Base-by-base conservation (phyloP, 2,113 vertebrate genomes). In the Merops nubicus region DNA sequence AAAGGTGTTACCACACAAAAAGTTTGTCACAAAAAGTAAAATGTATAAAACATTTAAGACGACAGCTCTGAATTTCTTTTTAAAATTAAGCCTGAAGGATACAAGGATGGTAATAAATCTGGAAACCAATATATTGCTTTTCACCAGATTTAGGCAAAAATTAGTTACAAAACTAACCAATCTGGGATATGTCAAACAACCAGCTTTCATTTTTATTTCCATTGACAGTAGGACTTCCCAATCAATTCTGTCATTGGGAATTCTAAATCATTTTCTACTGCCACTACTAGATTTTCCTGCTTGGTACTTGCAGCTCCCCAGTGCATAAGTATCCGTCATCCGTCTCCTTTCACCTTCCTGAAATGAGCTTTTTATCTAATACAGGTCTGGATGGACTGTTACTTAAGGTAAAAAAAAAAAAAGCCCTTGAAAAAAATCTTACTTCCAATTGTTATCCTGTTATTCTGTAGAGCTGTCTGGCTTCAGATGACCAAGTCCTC, bases 81-180 rank as follows among this genome's bases (percentile, higher is more conserved):
- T 21, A 73, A 74, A 60, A 50, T 8, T 4, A 85, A 72, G n/a
- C 40, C 70, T 60, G 53, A 50, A 56, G 33, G 36, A 83, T 23
- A 36, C 21, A 45, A 33, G 9, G 12, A 29, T 9, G 42, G 26
- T 10, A 75, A 59, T 8, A 77, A 84, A 63, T 23, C 28, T 50
- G 65, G 23, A 74, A 85, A 74, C 1, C 0, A 0, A 73, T 34
- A 33, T 43, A 9, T 12, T 57, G 45, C 7, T 9, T 68, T 72
- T 60, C 51, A 75, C 12, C 47, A 63, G 62, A 33, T 76, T 42
- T 5, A 73, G 18, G 45, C 7, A 57, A 57, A 83, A 56, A 29
- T 22, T 15, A 48, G 36, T 3, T 88, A 23, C 36, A 96, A 69
- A 59, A 3, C 11, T 57, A 80, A 77, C 12, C 57, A 76, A 38